A percentile compares a stretch with the other conserved stretches of the same genome.
These are phyloP conservation scores for Trachelus iudaicus DNA, from an alignment of 2,888 invertebrate genomes.

Conservation along the genomic window DNA sequence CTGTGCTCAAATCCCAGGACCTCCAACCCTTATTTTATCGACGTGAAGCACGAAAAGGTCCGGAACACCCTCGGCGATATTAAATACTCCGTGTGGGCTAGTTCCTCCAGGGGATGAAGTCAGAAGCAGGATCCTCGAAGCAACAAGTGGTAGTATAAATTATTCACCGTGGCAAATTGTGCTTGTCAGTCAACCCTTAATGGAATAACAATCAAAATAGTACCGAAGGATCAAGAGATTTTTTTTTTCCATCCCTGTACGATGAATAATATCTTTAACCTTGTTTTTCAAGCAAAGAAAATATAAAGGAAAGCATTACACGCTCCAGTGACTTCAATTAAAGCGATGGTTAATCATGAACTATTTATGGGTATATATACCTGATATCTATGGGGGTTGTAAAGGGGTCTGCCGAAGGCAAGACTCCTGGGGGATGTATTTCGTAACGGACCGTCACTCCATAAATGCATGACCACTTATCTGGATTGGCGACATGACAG, in stretches of 20 bases:
- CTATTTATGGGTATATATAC: neutral
- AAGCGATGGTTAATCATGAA: neutral
- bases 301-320: neutral
- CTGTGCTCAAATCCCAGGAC: slow-evolving; percentile 21
- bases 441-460: slow-evolving; percentile 36
- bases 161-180: neutral
- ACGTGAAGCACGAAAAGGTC: neutral
- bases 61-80: neutral
- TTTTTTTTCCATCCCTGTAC: neutral
- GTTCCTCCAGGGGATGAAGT: neutral
- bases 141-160: neutral
- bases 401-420: neutral
- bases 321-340: neutral
- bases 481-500: slow-evolving; percentile 61
- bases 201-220: neutral
- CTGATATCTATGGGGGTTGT: neutral
- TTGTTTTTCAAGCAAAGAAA: neutral
- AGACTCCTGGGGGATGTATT: neutral
- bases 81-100: neutral
- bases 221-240: neutral
- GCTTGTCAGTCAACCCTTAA: neutral
- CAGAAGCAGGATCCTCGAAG: neutral
- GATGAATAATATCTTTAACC: neutral
- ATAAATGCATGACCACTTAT: slow-evolving; percentile 67
- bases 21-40: slow-evolving; percentile 5